Percentiles rank a stretch among this genome's conserved stretches.
These are phyloP conservation scores for Hoplostethus atlanticus DNA, from an alignment of 2,797 vertebrate species.

Conservation along the genomic window DNA sequence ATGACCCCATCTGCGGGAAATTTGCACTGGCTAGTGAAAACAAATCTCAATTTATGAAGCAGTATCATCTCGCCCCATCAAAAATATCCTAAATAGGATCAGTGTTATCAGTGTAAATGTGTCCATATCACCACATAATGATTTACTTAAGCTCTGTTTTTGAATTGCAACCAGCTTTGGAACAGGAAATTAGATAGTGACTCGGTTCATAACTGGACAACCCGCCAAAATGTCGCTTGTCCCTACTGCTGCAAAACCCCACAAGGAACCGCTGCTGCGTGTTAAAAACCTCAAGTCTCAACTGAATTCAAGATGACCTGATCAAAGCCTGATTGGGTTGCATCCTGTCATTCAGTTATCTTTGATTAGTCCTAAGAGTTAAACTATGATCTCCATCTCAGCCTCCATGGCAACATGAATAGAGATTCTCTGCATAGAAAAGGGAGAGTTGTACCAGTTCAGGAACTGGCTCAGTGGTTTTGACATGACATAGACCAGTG, in stretches of 20 bases:
- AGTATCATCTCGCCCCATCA: not conserved
- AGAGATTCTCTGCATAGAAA: too few species aligned
- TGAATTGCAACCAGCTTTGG: not conserved
- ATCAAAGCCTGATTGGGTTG: too few species aligned
- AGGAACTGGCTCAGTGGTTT: too few species aligned
- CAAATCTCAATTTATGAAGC: not conserved
- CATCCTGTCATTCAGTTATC: not conserved
- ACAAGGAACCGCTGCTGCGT: not conserved
- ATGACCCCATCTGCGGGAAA: not conserved
- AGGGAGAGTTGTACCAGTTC: too few species aligned
- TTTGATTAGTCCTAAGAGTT: not conserved
- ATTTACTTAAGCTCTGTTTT: not conserved
- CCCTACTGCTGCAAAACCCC: not conserved
- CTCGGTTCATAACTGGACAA: slow-evolving; percentile 14
- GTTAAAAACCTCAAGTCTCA: too few species aligned
- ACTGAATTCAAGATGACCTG: too few species aligned
- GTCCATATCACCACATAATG: not conserved
- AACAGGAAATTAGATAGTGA: slow-evolving; percentile 29
- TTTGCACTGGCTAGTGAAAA: too few species aligned
- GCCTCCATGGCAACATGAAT: not conserved
- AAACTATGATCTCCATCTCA: not conserved
- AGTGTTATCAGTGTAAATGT: not conserved
- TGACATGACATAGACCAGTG: too few species aligned
- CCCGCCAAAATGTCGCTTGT: not conserved
- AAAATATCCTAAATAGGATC: not conserved